A percentile compares a stretch with the other conserved stretches of the same genome.
These are phyloP conservation scores for Falco rusticolus DNA, from an alignment of 2,797 vertebrate species.

Conservation along the genomic window DNA sequence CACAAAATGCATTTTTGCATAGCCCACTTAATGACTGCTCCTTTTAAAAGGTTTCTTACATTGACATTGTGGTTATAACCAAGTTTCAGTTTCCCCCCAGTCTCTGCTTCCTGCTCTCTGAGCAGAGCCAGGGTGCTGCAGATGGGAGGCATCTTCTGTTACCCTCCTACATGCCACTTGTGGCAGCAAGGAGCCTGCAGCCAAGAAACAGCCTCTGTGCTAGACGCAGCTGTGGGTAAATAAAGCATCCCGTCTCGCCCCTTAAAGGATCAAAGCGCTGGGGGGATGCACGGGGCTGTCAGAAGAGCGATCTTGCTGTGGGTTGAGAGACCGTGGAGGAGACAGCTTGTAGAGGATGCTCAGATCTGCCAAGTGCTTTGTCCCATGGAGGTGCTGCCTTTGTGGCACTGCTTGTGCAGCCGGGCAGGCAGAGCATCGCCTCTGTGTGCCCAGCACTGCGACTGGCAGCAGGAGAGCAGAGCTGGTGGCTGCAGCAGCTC, in stretches of 20 bases:
- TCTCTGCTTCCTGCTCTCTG: background rate
- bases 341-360: fast-evolving
- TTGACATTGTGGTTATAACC: background rate
- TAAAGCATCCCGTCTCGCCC: background rate
- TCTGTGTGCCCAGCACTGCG: background rate
- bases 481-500: background rate
- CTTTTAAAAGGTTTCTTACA: background rate
- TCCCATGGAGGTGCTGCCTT: background rate
- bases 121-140: background rate
- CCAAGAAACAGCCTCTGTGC: background rate
- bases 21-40: background rate
- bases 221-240: background rate
- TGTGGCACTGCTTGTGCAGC: background rate
- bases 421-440: background rate
- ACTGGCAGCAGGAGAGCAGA: fast-evolving
- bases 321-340: background rate
- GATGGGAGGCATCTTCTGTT: background rate
- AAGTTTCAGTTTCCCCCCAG: background rate
- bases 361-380: background rate
- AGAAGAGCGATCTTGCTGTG: background rate
- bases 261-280: background rate
- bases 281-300: background rate
- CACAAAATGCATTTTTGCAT: background rate
- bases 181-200: background rate
- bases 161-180: background rate